phyloP scores from a whole-genome alignment of 2,797 vertebrate genomes.

The Peromyscus nudipes region DNA sequence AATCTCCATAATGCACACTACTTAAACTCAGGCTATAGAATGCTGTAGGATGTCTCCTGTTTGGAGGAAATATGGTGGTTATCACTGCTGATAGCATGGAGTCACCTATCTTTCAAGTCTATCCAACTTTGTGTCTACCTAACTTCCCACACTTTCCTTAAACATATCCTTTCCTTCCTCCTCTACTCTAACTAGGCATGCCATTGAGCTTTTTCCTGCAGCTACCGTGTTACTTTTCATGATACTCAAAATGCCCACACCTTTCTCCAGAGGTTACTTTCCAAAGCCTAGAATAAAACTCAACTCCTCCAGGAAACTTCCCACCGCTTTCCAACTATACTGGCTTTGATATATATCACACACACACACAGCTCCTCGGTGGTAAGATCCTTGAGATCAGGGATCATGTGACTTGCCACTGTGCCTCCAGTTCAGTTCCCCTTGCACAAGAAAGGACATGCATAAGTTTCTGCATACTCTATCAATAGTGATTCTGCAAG shows the following conservation, averaged over 20 bases:
- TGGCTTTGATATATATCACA: not conserved
- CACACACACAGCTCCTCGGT: not conserved
- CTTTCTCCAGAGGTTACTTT: conserved; percentile 7
- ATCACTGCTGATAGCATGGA: not conserved
- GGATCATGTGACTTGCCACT: not conserved
- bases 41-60: not conserved
- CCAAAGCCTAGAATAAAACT: not conserved
- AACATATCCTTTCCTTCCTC: not conserved
- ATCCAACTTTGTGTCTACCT: not conserved
- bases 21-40: conserved; percentile 30
- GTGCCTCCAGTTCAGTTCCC: not conserved
- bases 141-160: not conserved
- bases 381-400: not conserved
- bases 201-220: not conserved
- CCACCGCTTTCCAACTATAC: not conserved
- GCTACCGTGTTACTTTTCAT: not conserved
- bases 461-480: not conserved
- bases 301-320: not conserved
- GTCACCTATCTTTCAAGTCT: not conserved
- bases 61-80: not conserved
- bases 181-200: not conserved
- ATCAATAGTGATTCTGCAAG: not conserved
- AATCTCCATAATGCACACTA: not conserved
- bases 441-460: not conserved
- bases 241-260: not conserved